Percentiles rank a stretch among this genome's conserved stretches.
phyloP scores from a whole-genome alignment of 23 tunicate genomes.

The Clavelina lepadiformis region DNA sequence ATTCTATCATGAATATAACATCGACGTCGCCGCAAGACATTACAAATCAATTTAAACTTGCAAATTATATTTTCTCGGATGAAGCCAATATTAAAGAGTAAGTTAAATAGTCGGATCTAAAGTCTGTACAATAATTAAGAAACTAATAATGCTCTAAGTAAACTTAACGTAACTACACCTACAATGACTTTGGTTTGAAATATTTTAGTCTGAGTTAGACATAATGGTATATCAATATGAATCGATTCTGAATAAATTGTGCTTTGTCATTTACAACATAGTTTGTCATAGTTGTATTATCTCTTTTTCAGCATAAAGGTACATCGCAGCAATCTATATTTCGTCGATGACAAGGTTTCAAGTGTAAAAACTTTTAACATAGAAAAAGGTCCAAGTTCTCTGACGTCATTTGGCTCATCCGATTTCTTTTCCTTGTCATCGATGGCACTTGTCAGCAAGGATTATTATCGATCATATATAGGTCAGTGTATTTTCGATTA shows the following conservation, averaged over 20 bases:
- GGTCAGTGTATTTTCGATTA: constrained; percentile 16
- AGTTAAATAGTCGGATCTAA: background rate
- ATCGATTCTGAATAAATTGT: background rate
- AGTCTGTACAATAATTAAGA: too few relatives aligned
- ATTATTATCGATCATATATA: constrained; percentile 22
- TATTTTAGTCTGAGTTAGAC: too few relatives aligned
- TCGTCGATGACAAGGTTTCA: constrained; percentile 27
- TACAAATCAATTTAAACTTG: constrained; percentile 22
- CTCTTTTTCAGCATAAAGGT: constrained; percentile 45
- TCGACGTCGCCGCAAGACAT: constrained; percentile 28
- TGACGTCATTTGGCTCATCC: constrained; percentile 47
- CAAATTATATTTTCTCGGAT: background rate
- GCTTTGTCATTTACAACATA: background rate
- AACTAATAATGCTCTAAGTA: too few relatives aligned
- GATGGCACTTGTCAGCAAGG: constrained; percentile 28
- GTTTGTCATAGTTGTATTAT: background rate
- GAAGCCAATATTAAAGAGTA: constrained; percentile 14
- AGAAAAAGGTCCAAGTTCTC: constrained; percentile 20
- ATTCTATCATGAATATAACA: constrained; percentile 25
- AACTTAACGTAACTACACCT: too few relatives aligned
- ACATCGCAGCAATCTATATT: constrained; percentile 29
- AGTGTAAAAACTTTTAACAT: constrained; percentile 34
- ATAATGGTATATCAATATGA: background rate
- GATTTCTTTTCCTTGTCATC: constrained; percentile 35
- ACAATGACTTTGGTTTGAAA: too few relatives aligned